phyloP scores from a whole-genome alignment of 2,113 vertebrate genomes.

The Phasianus colchicus region DNA sequence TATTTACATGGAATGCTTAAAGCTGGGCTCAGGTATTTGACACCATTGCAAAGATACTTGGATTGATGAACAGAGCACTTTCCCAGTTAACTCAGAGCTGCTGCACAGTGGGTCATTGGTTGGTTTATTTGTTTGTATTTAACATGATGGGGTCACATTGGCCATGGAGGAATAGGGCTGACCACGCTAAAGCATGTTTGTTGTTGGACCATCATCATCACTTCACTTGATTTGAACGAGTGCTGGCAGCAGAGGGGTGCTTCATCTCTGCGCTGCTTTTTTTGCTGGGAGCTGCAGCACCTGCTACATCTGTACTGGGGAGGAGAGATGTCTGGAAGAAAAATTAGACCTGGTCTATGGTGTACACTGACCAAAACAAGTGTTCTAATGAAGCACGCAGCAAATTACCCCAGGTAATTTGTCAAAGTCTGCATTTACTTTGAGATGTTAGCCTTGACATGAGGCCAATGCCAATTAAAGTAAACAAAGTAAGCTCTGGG shows the following conservation, averaged over 20 bases:
- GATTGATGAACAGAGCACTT: background rate
- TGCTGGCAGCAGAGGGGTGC: background rate
- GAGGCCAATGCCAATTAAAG: background rate
- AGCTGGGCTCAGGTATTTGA: rapidly evolving
- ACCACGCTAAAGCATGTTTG: background rate
- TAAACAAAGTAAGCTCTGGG: background rate
- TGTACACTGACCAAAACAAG: background rate
- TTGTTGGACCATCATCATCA: background rate
- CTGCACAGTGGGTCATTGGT: background rate
- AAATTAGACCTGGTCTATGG: background rate
- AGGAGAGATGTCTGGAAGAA: background rate
- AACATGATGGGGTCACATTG: background rate
- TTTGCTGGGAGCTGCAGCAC: background rate
- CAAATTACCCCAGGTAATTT: background rate
- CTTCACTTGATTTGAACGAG: background rate
- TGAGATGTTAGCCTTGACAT: background rate
- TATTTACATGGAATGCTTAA: background rate
- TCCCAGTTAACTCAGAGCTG: background rate
- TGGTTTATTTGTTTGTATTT: background rate
- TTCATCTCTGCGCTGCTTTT: background rate
- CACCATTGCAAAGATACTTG: background rate
- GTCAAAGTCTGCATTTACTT: background rate
- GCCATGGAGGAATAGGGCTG: background rate
- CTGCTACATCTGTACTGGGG: background rate
- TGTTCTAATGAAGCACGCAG: background rate